Conservation (phyloP, 2,113 vertebrate species). For the Excalfactoria chinensis region DNA sequence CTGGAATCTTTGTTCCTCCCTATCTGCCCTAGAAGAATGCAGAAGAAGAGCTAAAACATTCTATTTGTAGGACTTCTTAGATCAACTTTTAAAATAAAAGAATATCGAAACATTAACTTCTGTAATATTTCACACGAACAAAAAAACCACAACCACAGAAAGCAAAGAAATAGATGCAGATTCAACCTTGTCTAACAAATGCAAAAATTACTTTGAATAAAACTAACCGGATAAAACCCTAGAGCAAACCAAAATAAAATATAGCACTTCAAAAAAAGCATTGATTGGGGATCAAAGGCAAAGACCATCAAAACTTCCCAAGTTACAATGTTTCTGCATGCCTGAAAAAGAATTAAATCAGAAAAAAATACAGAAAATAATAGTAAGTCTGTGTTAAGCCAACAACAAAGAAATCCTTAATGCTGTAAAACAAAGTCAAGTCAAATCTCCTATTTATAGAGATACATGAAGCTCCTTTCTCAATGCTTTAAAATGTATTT, state of each 20-base stretch:
- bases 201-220: slow-evolving; percentile 70
- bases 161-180: not conserved
- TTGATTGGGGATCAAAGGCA: slow-evolving; percentile 73
- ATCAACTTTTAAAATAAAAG: not conserved
- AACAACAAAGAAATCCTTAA: slow-evolving; percentile 81
- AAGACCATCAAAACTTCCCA: slow-evolving; percentile 73
- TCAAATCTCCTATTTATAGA: slow-evolving; percentile 76
- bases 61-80: not conserved
- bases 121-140: not conserved
- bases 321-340: slow-evolving; percentile 68
- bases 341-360: slow-evolving; percentile 76
- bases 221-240: slow-evolving; percentile 60
- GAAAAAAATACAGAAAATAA: slow-evolving; percentile 80
- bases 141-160: slow-evolving; percentile 23
- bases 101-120: not conserved
- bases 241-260: slow-evolving; percentile 64
- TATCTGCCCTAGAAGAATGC: not conserved
- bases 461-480: slow-evolving; percentile 64
- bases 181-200: slow-evolving; percentile 29
- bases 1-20: not conserved
- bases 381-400: slow-evolving; percentile 74
- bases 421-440: slow-evolving; percentile 77
- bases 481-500: slow-evolving; percentile 77
- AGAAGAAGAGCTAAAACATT: not conserved
- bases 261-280: slow-evolving; percentile 75